phyloP scores from a whole-genome alignment of 2,113 vertebrate genomes.

The Thamnaconus septentrionalis region DNA sequence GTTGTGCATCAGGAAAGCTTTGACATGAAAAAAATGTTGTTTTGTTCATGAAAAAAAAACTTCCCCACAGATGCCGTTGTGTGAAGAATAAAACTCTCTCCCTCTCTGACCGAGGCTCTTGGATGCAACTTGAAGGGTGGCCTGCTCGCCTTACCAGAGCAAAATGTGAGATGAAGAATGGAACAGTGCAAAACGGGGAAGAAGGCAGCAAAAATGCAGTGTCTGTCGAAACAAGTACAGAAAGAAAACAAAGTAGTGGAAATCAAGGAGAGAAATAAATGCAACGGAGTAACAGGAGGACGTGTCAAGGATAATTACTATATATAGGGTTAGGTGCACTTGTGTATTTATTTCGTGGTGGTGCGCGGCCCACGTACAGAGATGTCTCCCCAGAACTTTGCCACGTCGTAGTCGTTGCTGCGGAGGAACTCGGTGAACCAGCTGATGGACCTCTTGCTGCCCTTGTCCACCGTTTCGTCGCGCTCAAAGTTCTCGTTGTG shows the following conservation, averaged over 20 bases:
- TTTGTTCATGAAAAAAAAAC: no score
- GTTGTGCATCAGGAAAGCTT: conserved; percentile 33
- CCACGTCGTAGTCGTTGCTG: conserved; percentile 90
- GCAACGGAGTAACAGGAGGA: no score
- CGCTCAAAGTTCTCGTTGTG: conserved; percentile 96
- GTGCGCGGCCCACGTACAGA: conserved; percentile 82
- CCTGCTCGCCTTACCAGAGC: conserved; percentile 26
- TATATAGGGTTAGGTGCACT: neutral
- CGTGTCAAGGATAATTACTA: no score
- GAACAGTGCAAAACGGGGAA: conserved; percentile 24
- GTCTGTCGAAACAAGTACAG: no score
- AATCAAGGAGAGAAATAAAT: neutral
- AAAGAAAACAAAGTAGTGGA: conserved; percentile 1
- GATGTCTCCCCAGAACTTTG: conserved; percentile 97
- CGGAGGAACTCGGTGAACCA: conserved; percentile 98
- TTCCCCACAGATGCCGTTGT: no score
- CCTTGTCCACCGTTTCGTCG: conserved; percentile 93
- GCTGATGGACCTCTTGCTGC: conserved; percentile 96
- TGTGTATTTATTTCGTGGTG: neutral
- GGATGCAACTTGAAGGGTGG: conserved; percentile 21
- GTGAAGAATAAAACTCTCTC: conserved; percentile 27
- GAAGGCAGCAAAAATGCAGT: neutral
- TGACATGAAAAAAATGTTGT: conserved; percentile 39
- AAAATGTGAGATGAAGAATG: conserved; percentile 37
- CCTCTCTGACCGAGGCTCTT: conserved; percentile 26